Evolutionary conservation across 2,797 vertebrate genomes (phyloP).

Genomic region (Platalea minor): DNA sequence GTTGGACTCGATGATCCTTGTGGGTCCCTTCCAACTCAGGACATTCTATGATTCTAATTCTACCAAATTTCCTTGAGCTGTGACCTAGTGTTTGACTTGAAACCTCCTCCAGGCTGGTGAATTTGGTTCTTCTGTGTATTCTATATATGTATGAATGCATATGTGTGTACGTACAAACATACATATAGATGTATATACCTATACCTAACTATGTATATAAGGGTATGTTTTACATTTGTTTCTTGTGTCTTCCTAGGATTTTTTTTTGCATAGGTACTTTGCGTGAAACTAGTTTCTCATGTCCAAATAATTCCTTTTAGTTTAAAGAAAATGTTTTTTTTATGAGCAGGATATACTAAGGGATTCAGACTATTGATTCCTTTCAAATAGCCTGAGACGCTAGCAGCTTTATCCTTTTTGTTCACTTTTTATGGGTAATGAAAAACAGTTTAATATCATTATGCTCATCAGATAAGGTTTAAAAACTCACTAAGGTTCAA

Average conservation of each 20-base stretch:
- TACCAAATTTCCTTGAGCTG: neutral
- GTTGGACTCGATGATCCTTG: too few relatives aligned
- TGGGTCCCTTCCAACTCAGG: too few relatives aligned
- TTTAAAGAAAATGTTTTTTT: conserved; percentile 1
- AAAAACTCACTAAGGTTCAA: conserved; percentile 28
- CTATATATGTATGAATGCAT: too few relatives aligned
- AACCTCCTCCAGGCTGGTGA: neutral
- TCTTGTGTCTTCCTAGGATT: neutral
- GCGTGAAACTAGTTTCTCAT: neutral
- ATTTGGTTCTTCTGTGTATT: neutral
- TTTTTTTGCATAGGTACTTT: neutral
- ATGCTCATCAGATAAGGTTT: conserved; percentile 58
- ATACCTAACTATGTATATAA: neutral
- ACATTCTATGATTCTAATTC: neutral
- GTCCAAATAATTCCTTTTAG: neutral
- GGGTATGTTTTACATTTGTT: neutral
- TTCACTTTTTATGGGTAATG: conserved; percentile 52
- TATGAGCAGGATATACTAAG: neutral
- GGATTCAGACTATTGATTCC: conserved; percentile 47
- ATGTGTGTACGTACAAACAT: rapidly evolving
- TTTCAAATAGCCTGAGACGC: neutral
- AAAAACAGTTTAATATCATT: conserved; percentile 67
- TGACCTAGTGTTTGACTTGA: neutral
- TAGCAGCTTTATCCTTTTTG: conserved; percentile 29
- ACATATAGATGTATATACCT: too few relatives aligned